Base-by-base conservation (phyloP, 2,888 invertebrate genomes). In the Drosophila falleni region DNA sequence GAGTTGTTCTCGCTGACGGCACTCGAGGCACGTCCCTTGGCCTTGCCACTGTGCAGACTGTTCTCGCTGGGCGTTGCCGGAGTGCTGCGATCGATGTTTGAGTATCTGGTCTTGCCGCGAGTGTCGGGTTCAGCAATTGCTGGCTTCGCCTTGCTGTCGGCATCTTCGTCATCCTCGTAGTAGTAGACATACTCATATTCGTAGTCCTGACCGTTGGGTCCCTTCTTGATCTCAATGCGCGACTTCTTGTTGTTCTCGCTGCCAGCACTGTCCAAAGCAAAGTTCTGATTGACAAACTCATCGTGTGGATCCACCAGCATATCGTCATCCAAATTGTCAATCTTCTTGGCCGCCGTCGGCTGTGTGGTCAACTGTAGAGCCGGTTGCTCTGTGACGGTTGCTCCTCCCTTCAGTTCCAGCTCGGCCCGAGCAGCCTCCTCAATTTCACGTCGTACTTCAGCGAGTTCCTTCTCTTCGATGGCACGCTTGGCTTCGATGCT, bases 141-240 rank as follows among this genome's bases (percentile, higher is more conserved):
- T 91, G 87, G 93, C 53, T 91, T 92, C 39, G 89, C 74, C 73
- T 80, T 74, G 64, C 59, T 74, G 4, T 77, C 82, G 10, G 58
- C 75, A 51, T 95, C 95, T 19, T 96, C 96, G 4, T 96, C 97
- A 5, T 96, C 97, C 77, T 97, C 97, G 87, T 97, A 97, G 90
- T 97, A 97, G 90, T 97, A 97, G 29, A 97, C 96, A 90, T 97
- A 97, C 91, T 97, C 97, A 89, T 97, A 97, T 91, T 97, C 97
- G 89, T 97, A 97, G 90, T 97, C 97, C 91, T 97, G 96, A 2
- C 97, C 97, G 88, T 97, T 97, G 1, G 97, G 97, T 13, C 97
- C 97, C 90, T 97, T 97, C 89, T 97, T 97, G 35, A 97, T 95
- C 94, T 97, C 95, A 80, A 96, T 96, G 69, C 96, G 93, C 0